Conservation (phyloP, 37 sponge, comb jelly and placozoan species). For the Lycopodina hypogea region DNA sequence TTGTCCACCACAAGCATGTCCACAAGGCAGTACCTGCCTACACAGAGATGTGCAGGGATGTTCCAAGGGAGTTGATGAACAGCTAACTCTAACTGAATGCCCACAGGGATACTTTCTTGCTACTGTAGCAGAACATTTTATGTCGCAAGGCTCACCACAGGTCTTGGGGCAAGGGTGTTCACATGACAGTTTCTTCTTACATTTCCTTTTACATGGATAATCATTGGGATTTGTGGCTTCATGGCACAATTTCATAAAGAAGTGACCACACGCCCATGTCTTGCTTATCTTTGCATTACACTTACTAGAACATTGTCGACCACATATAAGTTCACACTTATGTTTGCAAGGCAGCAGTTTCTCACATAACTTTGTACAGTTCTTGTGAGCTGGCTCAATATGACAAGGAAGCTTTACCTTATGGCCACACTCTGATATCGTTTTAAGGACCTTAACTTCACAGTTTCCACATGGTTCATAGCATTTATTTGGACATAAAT, state of each 20-base stretch:
- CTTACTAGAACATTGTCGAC: slow-evolving; percentile 15
- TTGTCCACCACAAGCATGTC: slow-evolving; percentile 58
- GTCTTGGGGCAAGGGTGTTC: slow-evolving; percentile 62
- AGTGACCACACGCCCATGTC: slow-evolving; percentile 63
- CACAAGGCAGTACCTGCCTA: slow-evolving; percentile 38
- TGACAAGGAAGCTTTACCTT: slow-evolving; percentile 12
- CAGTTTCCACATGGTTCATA: slow-evolving; percentile 7
- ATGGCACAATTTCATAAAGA: slow-evolving; percentile 10
- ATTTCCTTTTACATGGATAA: slow-evolving; percentile 29
- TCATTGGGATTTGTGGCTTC: neutral
- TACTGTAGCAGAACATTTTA: neutral
- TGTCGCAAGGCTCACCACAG: slow-evolving; percentile 44
- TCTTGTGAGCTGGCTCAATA: neutral
- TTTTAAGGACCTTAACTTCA: neutral
- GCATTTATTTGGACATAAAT: slow-evolving; percentile 37
- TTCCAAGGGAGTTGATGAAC: neutral
- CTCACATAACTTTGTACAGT: slow-evolving; percentile 28
- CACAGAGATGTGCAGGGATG: slow-evolving; percentile 36
- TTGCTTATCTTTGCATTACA: slow-evolving; percentile 39
- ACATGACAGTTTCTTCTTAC: slow-evolving; percentile 46
- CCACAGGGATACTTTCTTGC: slow-evolving; percentile 30
- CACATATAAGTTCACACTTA: slow-evolving; percentile 40
- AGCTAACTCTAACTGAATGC: slow-evolving; percentile 14
- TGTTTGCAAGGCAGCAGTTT: slow-evolving; percentile 58
- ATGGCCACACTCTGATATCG: slow-evolving; percentile 48